Evolutionary conservation across 2,797 vertebrate genomes (phyloP), one percentile per base, ranked within the genome.

Genomic region (Gallirallus australis): DNA sequence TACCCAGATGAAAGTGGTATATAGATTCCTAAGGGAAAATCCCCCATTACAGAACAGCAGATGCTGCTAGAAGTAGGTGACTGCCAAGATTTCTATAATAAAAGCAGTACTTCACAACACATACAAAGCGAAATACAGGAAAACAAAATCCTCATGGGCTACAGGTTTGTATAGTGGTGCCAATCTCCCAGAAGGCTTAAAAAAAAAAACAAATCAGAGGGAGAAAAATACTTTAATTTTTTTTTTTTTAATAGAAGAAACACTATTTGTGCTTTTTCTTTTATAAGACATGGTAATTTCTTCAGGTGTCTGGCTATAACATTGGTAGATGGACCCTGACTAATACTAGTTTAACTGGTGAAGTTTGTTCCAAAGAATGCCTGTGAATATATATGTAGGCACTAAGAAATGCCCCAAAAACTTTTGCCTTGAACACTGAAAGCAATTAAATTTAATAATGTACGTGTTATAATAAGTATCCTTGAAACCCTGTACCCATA

Each of bases 41-140:
- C 27, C 33, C 28, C 56, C 45, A 59, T 70, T 76, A 79, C 37
- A 63, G 59, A 86, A 11, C 52, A 60, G 48, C 27, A 82, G 89
- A 57, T 86, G 24, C 28, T 95, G 33, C 48, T 82, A 66, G 53
- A 95, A 84, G 31, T 37, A 70, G 54, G 11, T 78, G 66, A 63
- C 57, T 80, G 64, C 47, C 52, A 93, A 92, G 27, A 70, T 82
- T 80, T 94, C 60, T 66, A 9, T 57, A 89, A 86, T 77, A 90
- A 90, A 90, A 90, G 9, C 24, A 40, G 68, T 64, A 73, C 53
- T 77, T 84, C 33, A 60, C 85, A 96, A 79, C 25, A 76, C 42
- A 82, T 45, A 52, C 35, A 90, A 84, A 69, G 23, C 75, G 23
- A 90, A 93, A 82, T 50, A 47, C 72, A 87, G 30, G 12, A 82